Conservation (phyloP, 2,797 vertebrate species). For the Podargus strigoides region DNA sequence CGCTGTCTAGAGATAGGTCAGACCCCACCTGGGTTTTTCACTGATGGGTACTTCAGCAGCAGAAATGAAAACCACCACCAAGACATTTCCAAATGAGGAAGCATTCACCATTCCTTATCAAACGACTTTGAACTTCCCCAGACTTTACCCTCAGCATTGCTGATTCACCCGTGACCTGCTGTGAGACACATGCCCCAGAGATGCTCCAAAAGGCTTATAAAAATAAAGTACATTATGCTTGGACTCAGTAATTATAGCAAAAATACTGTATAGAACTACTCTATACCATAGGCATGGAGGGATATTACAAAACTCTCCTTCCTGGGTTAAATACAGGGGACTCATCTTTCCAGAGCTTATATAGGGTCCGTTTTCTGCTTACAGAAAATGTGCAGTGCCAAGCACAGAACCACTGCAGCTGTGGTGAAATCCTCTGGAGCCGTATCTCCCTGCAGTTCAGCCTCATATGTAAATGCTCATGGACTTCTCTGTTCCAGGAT, state of each 20-base stretch:
- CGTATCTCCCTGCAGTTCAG: background rate
- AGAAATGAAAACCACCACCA: background rate
- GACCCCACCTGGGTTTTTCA: background rate
- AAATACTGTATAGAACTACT: background rate
- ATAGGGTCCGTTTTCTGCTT: background rate
- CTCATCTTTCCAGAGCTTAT: background rate
- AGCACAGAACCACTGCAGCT: background rate
- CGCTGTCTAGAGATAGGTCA: no score
- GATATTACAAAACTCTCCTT: background rate
- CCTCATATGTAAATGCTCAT: background rate
- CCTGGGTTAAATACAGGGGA: background rate
- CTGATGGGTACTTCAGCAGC: background rate
- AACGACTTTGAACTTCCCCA: background rate
- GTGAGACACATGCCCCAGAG: background rate
- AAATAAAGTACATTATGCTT: background rate
- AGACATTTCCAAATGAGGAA: background rate
- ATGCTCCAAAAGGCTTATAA: background rate
- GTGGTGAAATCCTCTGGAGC: background rate
- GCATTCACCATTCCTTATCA: background rate
- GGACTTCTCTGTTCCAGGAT: background rate
- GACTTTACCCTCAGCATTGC: background rate
- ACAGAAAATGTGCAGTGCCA: fast-evolving
- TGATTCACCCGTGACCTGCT: fast-evolving
- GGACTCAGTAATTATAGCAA: background rate
- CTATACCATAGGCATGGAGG: background rate